phyloP scores from a whole-genome alignment of 2,888 invertebrate genomes.

The Vanessa cardui region DNA sequence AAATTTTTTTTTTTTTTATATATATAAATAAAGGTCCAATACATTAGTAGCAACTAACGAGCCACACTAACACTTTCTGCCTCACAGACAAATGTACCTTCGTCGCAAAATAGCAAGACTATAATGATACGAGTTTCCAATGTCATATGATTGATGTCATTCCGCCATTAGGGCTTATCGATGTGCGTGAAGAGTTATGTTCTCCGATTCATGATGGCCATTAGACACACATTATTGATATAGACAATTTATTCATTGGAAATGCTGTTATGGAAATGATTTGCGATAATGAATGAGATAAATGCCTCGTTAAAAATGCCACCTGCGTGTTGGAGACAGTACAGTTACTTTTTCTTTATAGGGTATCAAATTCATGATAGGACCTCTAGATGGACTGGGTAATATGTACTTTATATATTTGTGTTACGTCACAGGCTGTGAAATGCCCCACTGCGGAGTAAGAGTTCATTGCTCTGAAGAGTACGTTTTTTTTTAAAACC shows the following conservation, averaged over 20 bases:
- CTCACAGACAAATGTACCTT: background rate
- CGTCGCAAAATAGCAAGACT: conserved; percentile 8
- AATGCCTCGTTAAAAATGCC: conserved; percentile 18
- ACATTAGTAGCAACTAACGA: no score
- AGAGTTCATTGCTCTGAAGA: no score
- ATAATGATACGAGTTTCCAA: conserved; percentile 19
- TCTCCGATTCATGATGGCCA: conserved; percentile 13
- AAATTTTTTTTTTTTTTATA: no score
- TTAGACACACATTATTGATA: conserved; percentile 23
- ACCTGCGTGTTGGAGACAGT: conserved; percentile 15
- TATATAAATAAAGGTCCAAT: no score
- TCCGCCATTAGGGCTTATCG: conserved; percentile 23
- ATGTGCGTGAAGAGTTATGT: conserved; percentile 14
- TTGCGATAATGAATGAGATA: conserved; percentile 14
- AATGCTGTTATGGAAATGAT: conserved; percentile 12
- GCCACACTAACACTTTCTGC: no score
- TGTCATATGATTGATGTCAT: conserved; percentile 31
- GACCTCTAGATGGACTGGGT: no score
- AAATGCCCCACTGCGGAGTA: no score
- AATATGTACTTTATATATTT: background rate
- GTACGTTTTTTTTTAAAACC: no score
- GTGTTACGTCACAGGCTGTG: no score
- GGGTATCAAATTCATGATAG: background rate
- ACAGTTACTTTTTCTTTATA: conserved; percentile 1
- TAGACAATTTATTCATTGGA: conserved; percentile 23